phyloP scores from a whole-genome alignment of 2,797 vertebrate species.

The Tauraco hartlaubi region DNA sequence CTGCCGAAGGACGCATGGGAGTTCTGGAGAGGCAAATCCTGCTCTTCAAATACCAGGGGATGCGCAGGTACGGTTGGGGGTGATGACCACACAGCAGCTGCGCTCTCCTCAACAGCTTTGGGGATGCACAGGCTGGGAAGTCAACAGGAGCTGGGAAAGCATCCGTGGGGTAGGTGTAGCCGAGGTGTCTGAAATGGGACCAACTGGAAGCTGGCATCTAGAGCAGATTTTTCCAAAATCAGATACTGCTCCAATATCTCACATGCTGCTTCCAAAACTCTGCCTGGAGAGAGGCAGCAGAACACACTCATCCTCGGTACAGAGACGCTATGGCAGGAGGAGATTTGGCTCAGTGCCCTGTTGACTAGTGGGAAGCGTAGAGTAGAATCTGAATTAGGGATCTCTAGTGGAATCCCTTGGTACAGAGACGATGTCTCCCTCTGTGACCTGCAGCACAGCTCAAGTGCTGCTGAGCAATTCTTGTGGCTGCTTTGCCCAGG shows the following conservation, averaged over 20 bases:
- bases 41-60: background rate
- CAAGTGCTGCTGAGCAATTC: background rate
- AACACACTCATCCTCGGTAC: background rate
- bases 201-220: background rate
- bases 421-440: background rate
- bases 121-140: background rate
- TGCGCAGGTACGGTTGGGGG: fast-evolving
- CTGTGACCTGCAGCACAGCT: background rate
- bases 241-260: background rate
- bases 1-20: background rate
- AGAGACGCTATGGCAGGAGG: background rate
- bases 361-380: background rate
- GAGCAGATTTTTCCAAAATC: background rate
- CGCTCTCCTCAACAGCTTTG: background rate
- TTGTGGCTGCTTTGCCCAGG: background rate
- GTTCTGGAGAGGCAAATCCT: background rate
- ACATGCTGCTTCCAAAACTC: background rate
- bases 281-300: background rate
- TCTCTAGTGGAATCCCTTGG: background rate
- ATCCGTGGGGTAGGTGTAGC: background rate
- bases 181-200: background rate
- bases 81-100: background rate
- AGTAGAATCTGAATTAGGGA: background rate
- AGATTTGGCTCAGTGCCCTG: background rate
- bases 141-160: background rate